Conservation (phyloP, 2,797 vertebrate genomes). For the Clarias fuscus region DNA sequence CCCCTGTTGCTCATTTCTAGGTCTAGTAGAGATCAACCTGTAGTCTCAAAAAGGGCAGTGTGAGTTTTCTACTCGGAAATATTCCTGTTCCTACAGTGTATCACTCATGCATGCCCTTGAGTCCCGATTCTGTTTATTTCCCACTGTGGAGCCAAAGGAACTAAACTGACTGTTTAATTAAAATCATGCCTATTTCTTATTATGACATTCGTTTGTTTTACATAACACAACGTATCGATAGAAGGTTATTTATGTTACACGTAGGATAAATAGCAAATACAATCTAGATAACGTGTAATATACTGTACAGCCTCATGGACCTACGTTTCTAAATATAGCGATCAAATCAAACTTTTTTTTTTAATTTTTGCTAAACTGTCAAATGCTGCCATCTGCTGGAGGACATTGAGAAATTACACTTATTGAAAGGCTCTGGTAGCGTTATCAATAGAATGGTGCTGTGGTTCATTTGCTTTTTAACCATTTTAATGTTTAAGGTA, state of each 20-base stretch:
- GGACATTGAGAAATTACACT: background rate
- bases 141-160: background rate
- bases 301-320: too few species aligned
- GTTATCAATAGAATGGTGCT: background rate
- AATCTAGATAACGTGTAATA: background rate
- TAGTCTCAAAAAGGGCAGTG: constrained; percentile 26
- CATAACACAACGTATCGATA: too few species aligned
- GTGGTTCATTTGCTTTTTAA: background rate
- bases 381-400: constrained; percentile 45
- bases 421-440: background rate
- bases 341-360: background rate
- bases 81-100: constrained; percentile 8
- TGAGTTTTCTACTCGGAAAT: constrained; percentile 18
- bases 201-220: background rate
- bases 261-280: background rate
- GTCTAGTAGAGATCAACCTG: background rate
- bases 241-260: background rate
- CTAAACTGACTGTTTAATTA: background rate
- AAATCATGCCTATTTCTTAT: background rate
- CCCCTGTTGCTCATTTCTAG: background rate
- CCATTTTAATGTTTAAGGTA: background rate
- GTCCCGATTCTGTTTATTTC: background rate
- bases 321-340: background rate
- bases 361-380: constrained; percentile 25
- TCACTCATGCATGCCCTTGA: background rate